Base-by-base conservation (phyloP, 2,797 vertebrate genomes). In the Echeneis naucrates region DNA sequence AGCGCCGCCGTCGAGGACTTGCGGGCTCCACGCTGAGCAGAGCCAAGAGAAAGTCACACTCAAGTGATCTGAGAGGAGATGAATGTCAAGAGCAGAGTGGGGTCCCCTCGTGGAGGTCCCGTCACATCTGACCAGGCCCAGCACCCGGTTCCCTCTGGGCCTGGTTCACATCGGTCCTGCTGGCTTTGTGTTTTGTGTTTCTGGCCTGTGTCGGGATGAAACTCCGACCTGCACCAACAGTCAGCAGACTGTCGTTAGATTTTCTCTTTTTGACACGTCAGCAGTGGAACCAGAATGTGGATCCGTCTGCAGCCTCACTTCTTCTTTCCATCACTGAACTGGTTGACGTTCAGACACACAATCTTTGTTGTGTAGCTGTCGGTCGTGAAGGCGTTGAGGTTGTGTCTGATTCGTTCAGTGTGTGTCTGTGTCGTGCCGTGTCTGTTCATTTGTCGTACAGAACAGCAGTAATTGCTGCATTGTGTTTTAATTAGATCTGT, bases 61-160 rank as follows among this genome's bases (percentile, higher is more conserved):
- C 85, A 75, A 83, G 74, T 88, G 87, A 85, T 89, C 89, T 80
- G 78, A 86, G 82, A 85, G 84, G 80, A 88, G 87, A 84, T 82
- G 85, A 86, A 78, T 89, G 88, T 88, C 82, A 88, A 73, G 77
- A 55, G 75, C 72, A n/a, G 76, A 78, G 80, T 52, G 79, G 82
- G 85, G 73, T 72, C 68, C 75, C 69, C 77, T 78, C 65, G 40
- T n/a, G 79, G 88, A 82, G 82, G 87, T 78, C 80, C 77, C 66
- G 67, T 85, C 86, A 79, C 84, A 76, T 78, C 68, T 69, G 72
- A 83, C 47, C 77, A 4, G 70, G 50, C 66, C 68, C 64, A 16
- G 57, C 42, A 44, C 8, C 54, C 55, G 2, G 59, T 27, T 59
- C 60, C 57, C 74, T 13, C 68, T 35, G 45, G 16, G 24, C 54